phyloP scores from a whole-genome alignment of 1,140 invertebrate genomes.

The Drosophila pallidifrons region DNA sequence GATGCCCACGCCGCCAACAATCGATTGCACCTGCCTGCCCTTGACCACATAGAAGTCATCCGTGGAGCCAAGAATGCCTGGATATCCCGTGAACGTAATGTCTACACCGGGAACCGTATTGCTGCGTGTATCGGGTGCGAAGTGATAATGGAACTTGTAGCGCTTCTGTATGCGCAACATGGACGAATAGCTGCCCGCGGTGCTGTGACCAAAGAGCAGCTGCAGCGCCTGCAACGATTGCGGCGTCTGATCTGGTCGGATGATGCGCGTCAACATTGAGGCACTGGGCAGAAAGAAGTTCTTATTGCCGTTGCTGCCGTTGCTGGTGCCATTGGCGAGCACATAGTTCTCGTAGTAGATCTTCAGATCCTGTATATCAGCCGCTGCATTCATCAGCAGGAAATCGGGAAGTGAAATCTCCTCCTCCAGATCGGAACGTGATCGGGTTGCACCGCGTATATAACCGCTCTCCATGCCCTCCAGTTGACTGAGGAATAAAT shows the following conservation, averaged over 20 bases:
- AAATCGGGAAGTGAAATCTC: constrained; percentile 88
- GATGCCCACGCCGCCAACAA: constrained; percentile 87
- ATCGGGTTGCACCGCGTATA: constrained; percentile 88
- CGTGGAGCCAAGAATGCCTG: constrained; percentile 93
- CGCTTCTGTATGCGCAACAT: constrained; percentile 96
- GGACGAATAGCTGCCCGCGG: constrained; percentile 89
- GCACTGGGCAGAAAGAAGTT: constrained; percentile 82
- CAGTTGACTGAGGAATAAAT: constrained; percentile 90
- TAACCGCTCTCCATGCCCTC: constrained; percentile 89
- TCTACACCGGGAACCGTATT: constrained; percentile 89
- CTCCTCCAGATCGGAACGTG: constrained; percentile 86
- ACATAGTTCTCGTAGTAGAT: constrained; percentile 84
- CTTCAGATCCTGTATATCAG: constrained; percentile 90
- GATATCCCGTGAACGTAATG: constrained; percentile 94
- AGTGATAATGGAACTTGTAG: constrained; percentile 93
- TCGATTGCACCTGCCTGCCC: constrained; percentile 86
- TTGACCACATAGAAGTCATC: constrained; percentile 93
- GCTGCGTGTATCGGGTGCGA: constrained; percentile 86
- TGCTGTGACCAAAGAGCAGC: constrained; percentile 85
- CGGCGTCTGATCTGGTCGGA: constrained; percentile 52
- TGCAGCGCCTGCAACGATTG: constrained; percentile 66
- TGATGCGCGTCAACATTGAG: constrained; percentile 75
- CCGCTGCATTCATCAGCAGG: constrained; percentile 90
- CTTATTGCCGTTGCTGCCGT: constrained; percentile 38
- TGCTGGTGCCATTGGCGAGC: constrained; percentile 52